Percentiles rank a stretch among this genome's conserved stretches.
Evolutionary conservation across 2,888 invertebrate species (phyloP).

Genomic region (Philereme vetulata): DNA sequence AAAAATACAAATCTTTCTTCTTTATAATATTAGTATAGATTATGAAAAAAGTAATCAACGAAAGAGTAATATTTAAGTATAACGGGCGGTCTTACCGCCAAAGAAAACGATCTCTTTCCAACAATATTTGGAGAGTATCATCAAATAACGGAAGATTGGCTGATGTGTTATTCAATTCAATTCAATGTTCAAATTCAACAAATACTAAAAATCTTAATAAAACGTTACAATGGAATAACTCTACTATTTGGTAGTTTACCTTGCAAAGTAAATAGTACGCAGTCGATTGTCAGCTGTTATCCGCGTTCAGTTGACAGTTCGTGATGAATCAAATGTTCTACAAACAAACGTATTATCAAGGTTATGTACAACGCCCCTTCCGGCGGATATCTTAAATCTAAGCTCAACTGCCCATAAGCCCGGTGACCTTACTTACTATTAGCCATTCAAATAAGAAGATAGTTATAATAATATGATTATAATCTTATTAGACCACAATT

Average conservation of each 20-base stretch:
- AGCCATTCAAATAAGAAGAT: constrained; percentile 45
- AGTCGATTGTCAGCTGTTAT: constrained; percentile 60
- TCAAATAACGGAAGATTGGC: no score
- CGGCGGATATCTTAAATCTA: constrained; percentile 53
- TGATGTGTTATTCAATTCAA: no score
- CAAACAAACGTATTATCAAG: constrained; percentile 53
- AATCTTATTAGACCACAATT: constrained; percentile 10
- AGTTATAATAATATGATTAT: constrained; percentile 36
- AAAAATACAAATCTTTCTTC: no score
- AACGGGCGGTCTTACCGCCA: no score
- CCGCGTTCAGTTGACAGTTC: constrained; percentile 46
- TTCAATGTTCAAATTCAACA: no score
- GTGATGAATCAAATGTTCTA: constrained; percentile 18
- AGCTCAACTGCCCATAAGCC: constrained; percentile 45
- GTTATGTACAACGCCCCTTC: constrained; percentile 57
- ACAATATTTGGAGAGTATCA: no score
- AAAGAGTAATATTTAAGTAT: no score
- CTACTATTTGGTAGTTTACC: constrained; percentile 67
- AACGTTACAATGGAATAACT: no score
- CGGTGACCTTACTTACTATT: constrained; percentile 50
- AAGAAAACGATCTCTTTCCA: no score
- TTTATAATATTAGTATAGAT: no score
- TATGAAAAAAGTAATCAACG: no score
- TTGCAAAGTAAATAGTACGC: constrained; percentile 55
- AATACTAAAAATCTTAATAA: background rate